Percentiles rank a stretch among this genome's conserved stretches.
Conservation (phyloP, 2,113 vertebrate species). For the Ondatra zibethicus region DNA sequence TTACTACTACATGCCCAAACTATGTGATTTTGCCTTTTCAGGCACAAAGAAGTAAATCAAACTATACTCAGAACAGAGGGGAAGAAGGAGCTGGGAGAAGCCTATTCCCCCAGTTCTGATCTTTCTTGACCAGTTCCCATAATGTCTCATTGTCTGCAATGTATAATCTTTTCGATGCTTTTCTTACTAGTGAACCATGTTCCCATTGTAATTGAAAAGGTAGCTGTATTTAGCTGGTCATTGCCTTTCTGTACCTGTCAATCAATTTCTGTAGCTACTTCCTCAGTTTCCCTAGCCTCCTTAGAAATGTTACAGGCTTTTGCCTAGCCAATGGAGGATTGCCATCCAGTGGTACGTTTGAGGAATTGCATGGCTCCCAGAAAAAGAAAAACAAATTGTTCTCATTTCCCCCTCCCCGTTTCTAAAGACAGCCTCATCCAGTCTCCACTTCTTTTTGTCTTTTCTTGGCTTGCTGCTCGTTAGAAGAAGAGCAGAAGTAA, state of each 20-base stretch:
- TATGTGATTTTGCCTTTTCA: slow-evolving; percentile 33
- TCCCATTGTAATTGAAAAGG: background rate
- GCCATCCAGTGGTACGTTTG: slow-evolving; percentile 70
- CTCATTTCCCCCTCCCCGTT: background rate
- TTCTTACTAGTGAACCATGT: background rate
- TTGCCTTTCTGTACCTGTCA: background rate
- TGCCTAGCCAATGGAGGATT: slow-evolving; percentile 68
- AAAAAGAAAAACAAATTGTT: background rate
- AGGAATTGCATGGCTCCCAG: slow-evolving; percentile 58
- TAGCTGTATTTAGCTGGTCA: background rate
- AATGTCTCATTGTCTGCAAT: background rate
- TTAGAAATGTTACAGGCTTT: background rate
- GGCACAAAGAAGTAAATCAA: slow-evolving; percentile 43
- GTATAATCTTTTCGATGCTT: background rate
- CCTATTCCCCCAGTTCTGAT: background rate
- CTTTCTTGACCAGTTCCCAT: background rate
- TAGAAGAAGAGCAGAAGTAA: slow-evolving; percentile 59
- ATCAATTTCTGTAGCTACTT: slow-evolving; percentile 39
- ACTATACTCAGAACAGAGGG: background rate
- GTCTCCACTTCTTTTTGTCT: slow-evolving; percentile 47
- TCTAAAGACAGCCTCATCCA: slow-evolving; percentile 39
- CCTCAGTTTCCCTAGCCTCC: slow-evolving; percentile 77
- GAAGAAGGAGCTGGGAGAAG: slow-evolving; percentile 29
- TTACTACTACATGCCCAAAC: background rate
- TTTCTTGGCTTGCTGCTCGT: slow-evolving; percentile 66